Percentiles rank a stretch among this genome's conserved stretches.
phyloP scores from a whole-genome alignment of 2,888 invertebrate species.

The Tipula vernalis region DNA sequence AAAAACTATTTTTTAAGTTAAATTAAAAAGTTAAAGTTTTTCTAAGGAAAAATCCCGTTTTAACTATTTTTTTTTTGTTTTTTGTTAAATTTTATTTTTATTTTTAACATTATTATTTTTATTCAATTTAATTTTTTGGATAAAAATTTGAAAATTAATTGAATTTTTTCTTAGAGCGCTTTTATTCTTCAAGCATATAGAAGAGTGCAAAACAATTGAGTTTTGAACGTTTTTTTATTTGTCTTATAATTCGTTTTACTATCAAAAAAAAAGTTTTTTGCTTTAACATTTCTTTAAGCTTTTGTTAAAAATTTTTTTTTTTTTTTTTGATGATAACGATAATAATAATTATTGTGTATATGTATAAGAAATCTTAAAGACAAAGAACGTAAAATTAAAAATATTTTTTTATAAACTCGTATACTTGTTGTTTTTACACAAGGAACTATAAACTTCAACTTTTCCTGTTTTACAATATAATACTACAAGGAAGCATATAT shows the following conservation, averaged over 20 bases:
- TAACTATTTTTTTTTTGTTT: background rate
- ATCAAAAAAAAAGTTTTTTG: background rate
- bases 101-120: background rate
- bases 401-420: background rate
- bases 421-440: background rate
- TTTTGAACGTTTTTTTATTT: background rate
- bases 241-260: background rate
- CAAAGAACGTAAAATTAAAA: background rate
- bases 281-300: background rate
- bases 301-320: background rate
- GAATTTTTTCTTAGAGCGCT: background rate
- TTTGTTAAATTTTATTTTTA: background rate
- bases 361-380: background rate
- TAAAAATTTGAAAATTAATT: background rate
- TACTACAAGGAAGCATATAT: background rate
- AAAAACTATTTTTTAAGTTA: background rate
- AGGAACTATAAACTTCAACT: background rate
- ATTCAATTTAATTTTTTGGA: background rate
- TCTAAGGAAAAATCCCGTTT: background rate
- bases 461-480: background rate
- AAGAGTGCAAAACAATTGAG: background rate
- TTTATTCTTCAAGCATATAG: background rate
- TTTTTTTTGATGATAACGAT: background rate
- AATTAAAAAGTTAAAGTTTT: conserved; percentile 4
- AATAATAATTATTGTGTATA: background rate